Conservation (phyloP, 2,113 vertebrate genomes). For the Epinephelus cyanopodus region DNA sequence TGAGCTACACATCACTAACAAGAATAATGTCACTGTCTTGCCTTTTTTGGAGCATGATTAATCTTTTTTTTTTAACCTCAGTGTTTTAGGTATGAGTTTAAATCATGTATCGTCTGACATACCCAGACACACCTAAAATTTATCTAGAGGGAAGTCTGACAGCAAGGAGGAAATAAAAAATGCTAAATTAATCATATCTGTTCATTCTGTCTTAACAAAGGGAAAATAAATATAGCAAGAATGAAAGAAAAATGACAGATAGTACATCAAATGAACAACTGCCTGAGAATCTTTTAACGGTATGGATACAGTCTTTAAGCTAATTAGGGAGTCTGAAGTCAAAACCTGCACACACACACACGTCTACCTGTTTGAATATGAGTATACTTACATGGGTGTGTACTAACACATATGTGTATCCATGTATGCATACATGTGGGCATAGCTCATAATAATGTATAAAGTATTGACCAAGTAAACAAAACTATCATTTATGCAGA, state of each 20-base stretch:
- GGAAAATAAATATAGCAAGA: not conserved
- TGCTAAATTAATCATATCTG: not conserved
- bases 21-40: not conserved
- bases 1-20: not conserved
- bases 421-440: not conserved
- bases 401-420: not conserved
- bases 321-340: not conserved
- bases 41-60: not conserved
- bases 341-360: not conserved
- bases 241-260: not conserved
- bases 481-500: too few relatives aligned
- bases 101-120: not conserved
- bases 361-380: not conserved
- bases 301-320: not conserved
- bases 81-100: not conserved
- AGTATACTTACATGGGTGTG: not conserved
- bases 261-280: not conserved
- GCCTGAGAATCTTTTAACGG: not conserved
- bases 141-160: not conserved
- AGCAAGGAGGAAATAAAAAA: not conserved
- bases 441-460: too few relatives aligned
- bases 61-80: not conserved
- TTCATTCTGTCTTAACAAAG: slow-evolving; percentile 5
- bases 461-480: not conserved
- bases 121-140: not conserved